These are phyloP conservation scores for Champsocephalus esox DNA, from an alignment of 2,797 vertebrate genomes.

Conservation along the genomic window DNA sequence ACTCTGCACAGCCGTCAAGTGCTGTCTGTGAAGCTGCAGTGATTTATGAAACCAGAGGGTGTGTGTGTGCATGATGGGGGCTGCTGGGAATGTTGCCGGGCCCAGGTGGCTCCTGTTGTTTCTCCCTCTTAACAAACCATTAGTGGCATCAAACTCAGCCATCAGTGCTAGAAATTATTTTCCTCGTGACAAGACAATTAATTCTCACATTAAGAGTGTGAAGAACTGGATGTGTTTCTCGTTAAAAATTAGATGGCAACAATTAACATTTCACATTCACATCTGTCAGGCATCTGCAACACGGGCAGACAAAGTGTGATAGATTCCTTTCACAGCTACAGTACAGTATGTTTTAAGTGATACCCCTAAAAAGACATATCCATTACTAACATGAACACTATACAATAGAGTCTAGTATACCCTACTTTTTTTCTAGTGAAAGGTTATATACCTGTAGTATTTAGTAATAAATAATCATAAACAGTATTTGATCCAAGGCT, in stretches of 20 bases:
- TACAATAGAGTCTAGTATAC: background rate
- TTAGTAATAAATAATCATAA: slow-evolving; percentile 3
- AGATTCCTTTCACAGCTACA: background rate
- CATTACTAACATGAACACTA: background rate
- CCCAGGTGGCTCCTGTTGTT: slow-evolving; percentile 67
- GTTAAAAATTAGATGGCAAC: slow-evolving; percentile 70
- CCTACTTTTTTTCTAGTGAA: background rate
- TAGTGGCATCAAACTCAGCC: slow-evolving; percentile 74
- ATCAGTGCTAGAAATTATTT: slow-evolving; percentile 59
- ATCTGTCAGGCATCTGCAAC: slow-evolving; percentile 67
- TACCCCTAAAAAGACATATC: background rate
- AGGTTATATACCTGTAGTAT: background rate
- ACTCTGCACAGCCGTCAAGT: slow-evolving; percentile 37
- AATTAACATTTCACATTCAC: slow-evolving; percentile 59
- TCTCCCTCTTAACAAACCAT: slow-evolving; percentile 67
- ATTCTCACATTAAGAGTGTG: slow-evolving; percentile 59
- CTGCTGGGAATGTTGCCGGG: slow-evolving; percentile 45
- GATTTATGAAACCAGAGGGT: slow-evolving; percentile 71
- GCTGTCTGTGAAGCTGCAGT: slow-evolving; percentile 61
- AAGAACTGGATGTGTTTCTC: slow-evolving; percentile 57
- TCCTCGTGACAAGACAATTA: slow-evolving; percentile 75
- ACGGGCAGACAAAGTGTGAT: slow-evolving; percentile 40
- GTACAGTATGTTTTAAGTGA: background rate
- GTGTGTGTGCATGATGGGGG: slow-evolving; percentile 55
- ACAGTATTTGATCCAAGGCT: background rate